phyloP scores from a whole-genome alignment of 2,113 vertebrate genomes.

The Antennarius striatus region DNA sequence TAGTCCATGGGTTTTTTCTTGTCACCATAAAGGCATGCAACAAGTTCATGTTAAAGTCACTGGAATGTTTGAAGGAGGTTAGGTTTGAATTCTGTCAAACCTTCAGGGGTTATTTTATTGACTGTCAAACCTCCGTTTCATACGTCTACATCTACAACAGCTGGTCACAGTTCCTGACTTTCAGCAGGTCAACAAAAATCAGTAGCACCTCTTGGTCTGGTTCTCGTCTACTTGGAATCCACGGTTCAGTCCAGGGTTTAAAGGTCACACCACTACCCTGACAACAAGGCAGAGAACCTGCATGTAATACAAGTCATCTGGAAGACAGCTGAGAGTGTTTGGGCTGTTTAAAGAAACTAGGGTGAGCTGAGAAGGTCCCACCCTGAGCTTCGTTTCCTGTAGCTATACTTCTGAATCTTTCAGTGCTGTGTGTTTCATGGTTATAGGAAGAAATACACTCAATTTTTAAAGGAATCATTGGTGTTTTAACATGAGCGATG shows the following conservation, averaged over 20 bases:
- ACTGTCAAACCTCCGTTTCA: background rate
- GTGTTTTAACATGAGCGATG: background rate
- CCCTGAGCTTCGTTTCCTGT: slow-evolving; percentile 13
- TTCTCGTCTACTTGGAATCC: slow-evolving; percentile 53
- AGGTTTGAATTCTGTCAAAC: background rate
- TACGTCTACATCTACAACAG: background rate
- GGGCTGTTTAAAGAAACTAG: slow-evolving; percentile 7
- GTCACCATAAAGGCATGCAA: no score
- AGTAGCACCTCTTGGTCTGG: slow-evolving; percentile 38
- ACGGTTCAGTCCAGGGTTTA: slow-evolving; percentile 43
- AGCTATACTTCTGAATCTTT: background rate
- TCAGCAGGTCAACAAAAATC: slow-evolving; percentile 36
- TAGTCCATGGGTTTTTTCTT: no score
- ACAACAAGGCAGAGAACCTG: slow-evolving; percentile 55
- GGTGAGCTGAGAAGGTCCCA: slow-evolving; percentile 3
- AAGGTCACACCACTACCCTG: slow-evolving; percentile 51
- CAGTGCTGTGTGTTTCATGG: slow-evolving; percentile 3
- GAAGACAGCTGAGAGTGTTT: slow-evolving; percentile 2
- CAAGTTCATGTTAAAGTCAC: slow-evolving; percentile 3
- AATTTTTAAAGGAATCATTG: no score
- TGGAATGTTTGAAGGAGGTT: background rate
- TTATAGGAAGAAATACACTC: slow-evolving; percentile 1
- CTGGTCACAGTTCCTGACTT: slow-evolving; percentile 25
- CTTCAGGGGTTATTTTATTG: slow-evolving; percentile 12
- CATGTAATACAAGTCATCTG: slow-evolving; percentile 68